Evolutionary conservation across 2,888 invertebrate species (phyloP).

Genomic region (Spisula subtruncata): DNA sequence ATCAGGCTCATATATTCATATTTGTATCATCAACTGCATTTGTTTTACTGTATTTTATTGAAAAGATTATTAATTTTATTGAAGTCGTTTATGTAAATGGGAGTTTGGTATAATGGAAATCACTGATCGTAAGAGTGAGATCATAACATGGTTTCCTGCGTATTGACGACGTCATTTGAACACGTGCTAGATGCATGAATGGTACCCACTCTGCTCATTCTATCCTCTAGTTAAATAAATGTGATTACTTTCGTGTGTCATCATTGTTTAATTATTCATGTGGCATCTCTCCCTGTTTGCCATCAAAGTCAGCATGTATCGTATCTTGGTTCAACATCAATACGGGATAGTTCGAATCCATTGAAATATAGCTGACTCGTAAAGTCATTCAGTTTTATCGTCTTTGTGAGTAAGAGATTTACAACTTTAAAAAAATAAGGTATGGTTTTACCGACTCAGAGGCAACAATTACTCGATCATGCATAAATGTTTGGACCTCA

Average conservation of each 20-base stretch:
- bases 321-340: not conserved
- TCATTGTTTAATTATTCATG: constrained; percentile 25
- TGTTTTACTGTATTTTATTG: too few species aligned
- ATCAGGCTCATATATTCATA: too few species aligned
- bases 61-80: too few species aligned
- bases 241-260: not conserved
- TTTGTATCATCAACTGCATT: too few species aligned
- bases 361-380: not conserved
- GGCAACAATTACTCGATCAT: too few species aligned
- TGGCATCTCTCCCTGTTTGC: not conserved
- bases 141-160: not conserved
- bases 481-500: too few species aligned
- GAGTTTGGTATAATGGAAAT: too few species aligned
- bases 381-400: not conserved
- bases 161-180: not conserved
- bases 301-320: not conserved
- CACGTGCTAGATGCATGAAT: not conserved
- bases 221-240: not conserved
- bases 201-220: not conserved
- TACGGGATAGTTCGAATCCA: not conserved
- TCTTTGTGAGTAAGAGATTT: not conserved
- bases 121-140: too few species aligned
- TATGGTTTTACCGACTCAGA: too few species aligned
- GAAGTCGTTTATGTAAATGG: too few species aligned
- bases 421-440: too few species aligned